Conservation (phyloP, 1,140 invertebrate species). For the Dermatophagoides farinae region DNA sequence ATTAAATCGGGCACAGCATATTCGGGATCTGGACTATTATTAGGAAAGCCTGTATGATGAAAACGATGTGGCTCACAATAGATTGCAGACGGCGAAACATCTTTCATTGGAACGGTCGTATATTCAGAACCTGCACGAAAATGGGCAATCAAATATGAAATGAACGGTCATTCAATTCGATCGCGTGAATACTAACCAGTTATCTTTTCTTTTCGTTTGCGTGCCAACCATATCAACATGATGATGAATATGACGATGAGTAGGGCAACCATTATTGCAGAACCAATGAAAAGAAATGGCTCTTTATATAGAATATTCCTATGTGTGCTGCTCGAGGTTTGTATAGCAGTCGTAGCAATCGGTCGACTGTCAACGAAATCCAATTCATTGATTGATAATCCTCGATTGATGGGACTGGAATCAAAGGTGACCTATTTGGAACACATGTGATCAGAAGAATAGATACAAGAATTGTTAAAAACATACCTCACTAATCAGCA, state of each 20-base stretch:
- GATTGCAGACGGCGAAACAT: conserved; percentile 1
- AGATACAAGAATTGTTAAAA: conserved; percentile 20
- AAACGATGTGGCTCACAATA: conserved; percentile 10
- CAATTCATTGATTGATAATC: background rate
- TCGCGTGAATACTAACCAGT: background rate
- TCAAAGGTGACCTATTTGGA: background rate
- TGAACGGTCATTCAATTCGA: background rate
- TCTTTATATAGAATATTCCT: background rate
- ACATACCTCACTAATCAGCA: conserved; percentile 62
- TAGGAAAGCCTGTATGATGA: background rate
- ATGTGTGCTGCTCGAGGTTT: background rate
- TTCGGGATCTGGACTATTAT: conserved; percentile 6
- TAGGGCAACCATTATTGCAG: background rate
- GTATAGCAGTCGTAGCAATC: background rate
- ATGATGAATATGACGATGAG: background rate
- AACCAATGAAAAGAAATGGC: background rate
- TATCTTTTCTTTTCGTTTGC: conserved; percentile 4
- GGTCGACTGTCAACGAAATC: conserved; percentile 2
- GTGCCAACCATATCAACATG: background rate
- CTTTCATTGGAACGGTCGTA: conserved; percentile 2
- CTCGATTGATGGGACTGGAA: background rate
- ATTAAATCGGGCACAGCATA: conserved; percentile 15
- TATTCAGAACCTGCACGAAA: background rate
- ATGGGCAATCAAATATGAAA: background rate
- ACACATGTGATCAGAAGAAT: background rate